phyloP scores from a whole-genome alignment of 2,888 invertebrate species.

The Acanthosepion lycidas region DNA sequence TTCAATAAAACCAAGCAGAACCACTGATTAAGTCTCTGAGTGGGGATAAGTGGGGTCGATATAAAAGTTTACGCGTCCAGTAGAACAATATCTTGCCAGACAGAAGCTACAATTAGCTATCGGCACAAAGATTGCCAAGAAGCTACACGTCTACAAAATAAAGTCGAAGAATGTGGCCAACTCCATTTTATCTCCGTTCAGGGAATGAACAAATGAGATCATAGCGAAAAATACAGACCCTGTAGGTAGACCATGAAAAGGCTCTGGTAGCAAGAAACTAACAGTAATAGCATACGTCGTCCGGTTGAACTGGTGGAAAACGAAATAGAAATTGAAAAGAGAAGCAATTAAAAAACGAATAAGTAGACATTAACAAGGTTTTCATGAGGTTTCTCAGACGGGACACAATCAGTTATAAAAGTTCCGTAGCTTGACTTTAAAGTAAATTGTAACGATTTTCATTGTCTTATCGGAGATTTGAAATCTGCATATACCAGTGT shows the following conservation, averaged over 20 bases:
- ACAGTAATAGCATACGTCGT: not conserved
- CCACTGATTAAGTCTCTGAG: not conserved
- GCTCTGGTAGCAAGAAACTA: not conserved
- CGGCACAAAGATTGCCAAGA: not conserved
- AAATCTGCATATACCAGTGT: not conserved
- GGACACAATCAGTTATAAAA: not conserved
- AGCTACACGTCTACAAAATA: not conserved
- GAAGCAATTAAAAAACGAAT: not conserved
- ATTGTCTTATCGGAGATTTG: not conserved
- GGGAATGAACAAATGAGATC: not conserved
- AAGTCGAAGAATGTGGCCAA: constrained; percentile 33
- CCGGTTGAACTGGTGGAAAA: no score
- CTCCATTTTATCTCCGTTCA: not conserved
- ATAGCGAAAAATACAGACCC: not conserved
- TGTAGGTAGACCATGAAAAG: not conserved
- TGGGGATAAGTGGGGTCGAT: not conserved
- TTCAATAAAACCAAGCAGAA: not conserved
- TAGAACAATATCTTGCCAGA: not conserved
- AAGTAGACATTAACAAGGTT: not conserved
- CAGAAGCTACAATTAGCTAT: not conserved
- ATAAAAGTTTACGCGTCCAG: constrained; percentile 3
- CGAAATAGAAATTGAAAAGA: no score
- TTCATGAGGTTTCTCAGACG: not conserved
- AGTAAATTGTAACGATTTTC: not conserved
- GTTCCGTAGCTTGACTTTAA: not conserved